phyloP scores from a whole-genome alignment of 2,113 vertebrate genomes.

The Vidua macroura region DNA sequence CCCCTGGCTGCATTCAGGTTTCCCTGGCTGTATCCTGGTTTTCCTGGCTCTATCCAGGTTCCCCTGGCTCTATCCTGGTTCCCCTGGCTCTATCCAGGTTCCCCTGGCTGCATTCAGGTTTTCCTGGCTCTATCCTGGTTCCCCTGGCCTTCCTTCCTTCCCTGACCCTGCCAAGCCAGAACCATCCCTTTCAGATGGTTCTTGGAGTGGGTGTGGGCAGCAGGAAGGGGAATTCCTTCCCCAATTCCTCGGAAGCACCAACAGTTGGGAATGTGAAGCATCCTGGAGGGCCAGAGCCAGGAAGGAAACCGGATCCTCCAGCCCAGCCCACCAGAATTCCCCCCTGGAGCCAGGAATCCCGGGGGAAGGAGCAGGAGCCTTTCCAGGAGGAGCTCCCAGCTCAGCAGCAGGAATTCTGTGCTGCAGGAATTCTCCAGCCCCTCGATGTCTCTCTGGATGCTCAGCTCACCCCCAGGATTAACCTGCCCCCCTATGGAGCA shows the following conservation, averaged over 20 bases:
- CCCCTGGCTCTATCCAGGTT: no score
- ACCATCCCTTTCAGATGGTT: not conserved
- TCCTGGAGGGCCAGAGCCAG: not conserved
- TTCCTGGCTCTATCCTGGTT: no score
- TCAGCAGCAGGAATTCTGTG: not conserved
- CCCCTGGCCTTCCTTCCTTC: not conserved
- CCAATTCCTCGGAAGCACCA: not conserved
- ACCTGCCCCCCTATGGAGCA: not conserved
- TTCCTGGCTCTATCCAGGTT: rapidly evolving
- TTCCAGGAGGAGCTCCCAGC: not conserved
- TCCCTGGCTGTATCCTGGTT: no score
- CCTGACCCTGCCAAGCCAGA: not conserved
- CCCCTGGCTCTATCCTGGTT: no score
- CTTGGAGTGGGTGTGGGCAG: not conserved
- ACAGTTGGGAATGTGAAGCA: not conserved
- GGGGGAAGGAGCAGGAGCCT: not conserved
- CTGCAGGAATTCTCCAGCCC: not conserved
- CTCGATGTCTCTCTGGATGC: not conserved
- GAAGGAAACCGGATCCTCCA: not conserved
- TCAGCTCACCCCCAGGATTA: not conserved
- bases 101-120: no score
- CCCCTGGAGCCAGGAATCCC: not conserved
- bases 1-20: no score
- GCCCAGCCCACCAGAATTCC: not conserved
- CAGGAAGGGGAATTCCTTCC: not conserved